Conservation (phyloP, 2,797 vertebrate species). For the Vireo griseus region DNA sequence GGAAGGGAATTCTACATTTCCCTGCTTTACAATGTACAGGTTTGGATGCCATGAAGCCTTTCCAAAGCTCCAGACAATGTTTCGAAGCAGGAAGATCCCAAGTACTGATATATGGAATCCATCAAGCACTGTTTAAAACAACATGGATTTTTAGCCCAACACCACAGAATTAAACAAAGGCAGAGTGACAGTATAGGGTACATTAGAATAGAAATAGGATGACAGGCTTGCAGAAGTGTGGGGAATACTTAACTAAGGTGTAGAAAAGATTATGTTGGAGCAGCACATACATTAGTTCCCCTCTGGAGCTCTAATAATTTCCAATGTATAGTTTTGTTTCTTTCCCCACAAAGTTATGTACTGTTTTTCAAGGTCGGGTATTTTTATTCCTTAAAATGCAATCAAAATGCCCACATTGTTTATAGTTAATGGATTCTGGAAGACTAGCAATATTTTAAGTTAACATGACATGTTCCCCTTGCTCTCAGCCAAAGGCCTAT, state of each 20-base stretch:
- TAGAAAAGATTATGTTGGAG: neutral
- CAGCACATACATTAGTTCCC: neutral
- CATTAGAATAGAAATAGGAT: neutral
- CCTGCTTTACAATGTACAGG: neutral
- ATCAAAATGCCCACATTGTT: neutral
- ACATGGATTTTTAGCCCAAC: neutral
- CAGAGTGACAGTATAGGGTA: neutral
- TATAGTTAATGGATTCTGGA: neutral
- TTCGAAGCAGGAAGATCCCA: neutral
- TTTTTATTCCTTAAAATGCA: neutral
- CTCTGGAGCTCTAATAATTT: neutral
- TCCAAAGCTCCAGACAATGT: neutral
- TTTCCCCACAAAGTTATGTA: neutral
- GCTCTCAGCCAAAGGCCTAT: neutral
- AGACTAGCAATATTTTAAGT: neutral
- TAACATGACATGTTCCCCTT: neutral
- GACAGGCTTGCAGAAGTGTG: neutral
- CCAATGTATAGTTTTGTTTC: neutral
- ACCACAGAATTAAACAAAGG: neutral
- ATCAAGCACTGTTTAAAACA: neutral
- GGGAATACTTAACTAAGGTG: neutral
- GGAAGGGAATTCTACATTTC: neutral
- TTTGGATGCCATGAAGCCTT: neutral
- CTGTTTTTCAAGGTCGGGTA: neutral
- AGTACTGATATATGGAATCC: rapidly evolving